Conservation (phyloP, 2,888 invertebrate species). For the Lysandra bellargus region DNA sequence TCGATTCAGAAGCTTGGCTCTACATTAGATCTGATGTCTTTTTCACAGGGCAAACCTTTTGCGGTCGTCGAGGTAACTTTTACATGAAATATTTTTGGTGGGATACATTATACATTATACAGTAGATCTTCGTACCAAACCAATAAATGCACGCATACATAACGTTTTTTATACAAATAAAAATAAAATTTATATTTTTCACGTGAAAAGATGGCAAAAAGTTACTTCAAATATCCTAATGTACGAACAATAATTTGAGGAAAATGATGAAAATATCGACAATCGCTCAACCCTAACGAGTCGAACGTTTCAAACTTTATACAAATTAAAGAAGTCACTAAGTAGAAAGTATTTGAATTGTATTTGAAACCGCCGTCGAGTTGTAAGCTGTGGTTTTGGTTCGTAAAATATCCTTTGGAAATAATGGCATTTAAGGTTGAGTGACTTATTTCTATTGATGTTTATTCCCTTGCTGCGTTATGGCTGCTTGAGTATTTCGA, state of each 20-base stretch:
- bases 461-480: neutral
- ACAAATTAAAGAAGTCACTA: conserved; percentile 18
- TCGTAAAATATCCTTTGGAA: conserved; percentile 1
- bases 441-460: neutral
- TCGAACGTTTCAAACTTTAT: neutral
- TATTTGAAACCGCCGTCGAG: neutral
- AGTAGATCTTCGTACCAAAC: no score
- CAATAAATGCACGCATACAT: no score
- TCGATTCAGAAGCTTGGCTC: no score
- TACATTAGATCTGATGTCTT: no score
- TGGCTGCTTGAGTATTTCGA: neutral
- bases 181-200: no score
- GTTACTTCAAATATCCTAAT: neutral
- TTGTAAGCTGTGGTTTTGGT: conserved; percentile 17
- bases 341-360: conserved; percentile 18
- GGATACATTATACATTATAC: no score
- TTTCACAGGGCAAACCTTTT: no score
- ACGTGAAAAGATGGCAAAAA: no score
- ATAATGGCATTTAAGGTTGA: conserved; percentile 16
- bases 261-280: neutral
- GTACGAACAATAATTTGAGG: neutral
- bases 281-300: neutral
- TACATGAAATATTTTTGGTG: no score
- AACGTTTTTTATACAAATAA: no score
- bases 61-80: no score